Base-by-base conservation (phyloP, 1,140 invertebrate genomes). In the Zelostemma sp. region DNA sequence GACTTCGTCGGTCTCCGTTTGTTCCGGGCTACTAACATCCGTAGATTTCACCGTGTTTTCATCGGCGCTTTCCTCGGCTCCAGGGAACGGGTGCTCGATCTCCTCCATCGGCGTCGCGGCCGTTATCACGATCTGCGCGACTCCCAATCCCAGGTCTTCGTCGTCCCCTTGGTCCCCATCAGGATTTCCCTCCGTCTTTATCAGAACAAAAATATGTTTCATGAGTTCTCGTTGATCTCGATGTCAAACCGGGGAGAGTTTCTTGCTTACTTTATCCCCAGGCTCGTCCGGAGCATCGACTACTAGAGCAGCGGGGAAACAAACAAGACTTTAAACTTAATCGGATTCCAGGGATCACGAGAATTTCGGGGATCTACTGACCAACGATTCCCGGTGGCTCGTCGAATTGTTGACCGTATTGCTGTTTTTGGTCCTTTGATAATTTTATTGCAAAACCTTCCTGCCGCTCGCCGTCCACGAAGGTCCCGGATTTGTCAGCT, bases 21-120 rank as follows among this genome's bases (percentile, higher is more conserved):
- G 60, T 19, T 67, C 40, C 25, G 80, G 28, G 41, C 73, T 54
- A 58, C 65, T 73, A 4, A 19, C 63, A 31, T 73, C 75, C 62
- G 65, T 80, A 0, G 68, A 17, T 45, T 76, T 75, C 8, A 11
- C 41, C n/a, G 78, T 72, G 18, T 73, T 70, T 8, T 79, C 76
- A 5, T 73, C 68, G 1, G 47, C 33, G 25, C 49, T 51, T 46
- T 80, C 76, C 4, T 85, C 80, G 1, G 62, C 48, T 1, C 77
- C 81, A 0, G 90, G 90, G 79, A 92, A 93, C 1, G 89, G 87
- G 50, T 88, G 88, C 25, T 92, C 91, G 3, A 89, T 85, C 68
- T 94, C 92, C 82, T 95, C 94, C 92, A 94, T 93, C 16, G 94
- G 94, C 3, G 94, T 95, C 40, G 94, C 93, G 16, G 93, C 93